Base-by-base conservation (phyloP, 2,797 vertebrate genomes). In the Amblyopsis hoosieri region DNA sequence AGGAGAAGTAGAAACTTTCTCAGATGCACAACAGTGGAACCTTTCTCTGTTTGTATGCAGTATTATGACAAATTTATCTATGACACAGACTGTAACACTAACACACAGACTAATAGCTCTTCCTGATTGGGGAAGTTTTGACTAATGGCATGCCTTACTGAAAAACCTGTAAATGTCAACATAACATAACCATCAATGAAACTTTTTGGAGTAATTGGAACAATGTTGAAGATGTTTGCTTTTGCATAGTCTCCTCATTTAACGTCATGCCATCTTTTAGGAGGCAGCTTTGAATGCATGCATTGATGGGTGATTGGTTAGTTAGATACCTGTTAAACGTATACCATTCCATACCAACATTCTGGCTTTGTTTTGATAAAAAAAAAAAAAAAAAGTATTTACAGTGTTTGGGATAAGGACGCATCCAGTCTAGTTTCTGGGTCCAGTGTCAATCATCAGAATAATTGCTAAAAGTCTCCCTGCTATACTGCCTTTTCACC, bases 81-180 rank as follows among this genome's bases (percentile, higher is more conserved):
- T 74, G 66, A 68, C 62, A 75, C 78, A 72, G 67, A 56, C 57
- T 61, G 64, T 60, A 63, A 57, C 29, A 14, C 62, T 69, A 69
- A 68, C 62, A 67, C 73, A 76, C 42, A 47, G 70, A 66, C 59
- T 48, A 8, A 29, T 58, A 64, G 54, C 64, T 54, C 57, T 64
- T 0, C 4, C 10, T 49, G 58, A 60, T 3, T 53, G 47, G 33
- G 12, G 33, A 71, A 55, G 60, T 66, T 69, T 69, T 59, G 45
- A 69, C 62, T 59, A 76, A 73, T 51, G 63, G 79, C 84, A 85
- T 88, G 83, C 83, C 83, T 87, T 85, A 85, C 60, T 50, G 48
- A 19, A 29, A 33, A 64, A 33, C 67, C 51, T 80, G 74, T 79
- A 75, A 71, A 80, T 60, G 53, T 83, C 73, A 56, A 82, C 79